These are phyloP conservation scores for Bombus haemorrhoidalis DNA, from an alignment of 1,140 invertebrate species.

Conservation along the genomic window DNA sequence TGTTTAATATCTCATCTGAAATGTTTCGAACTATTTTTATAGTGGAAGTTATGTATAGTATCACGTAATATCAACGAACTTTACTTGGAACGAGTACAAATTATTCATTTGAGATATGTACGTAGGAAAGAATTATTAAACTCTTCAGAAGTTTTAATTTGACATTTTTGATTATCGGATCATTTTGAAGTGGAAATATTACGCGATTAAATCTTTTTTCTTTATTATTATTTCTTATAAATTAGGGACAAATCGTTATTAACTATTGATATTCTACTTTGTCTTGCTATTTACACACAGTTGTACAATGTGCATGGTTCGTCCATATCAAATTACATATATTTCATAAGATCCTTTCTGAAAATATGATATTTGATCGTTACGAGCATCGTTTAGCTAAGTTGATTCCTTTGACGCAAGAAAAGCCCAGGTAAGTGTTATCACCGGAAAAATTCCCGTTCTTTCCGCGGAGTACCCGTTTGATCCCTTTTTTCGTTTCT, in stretches of 20 bases:
- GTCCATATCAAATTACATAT: background rate
- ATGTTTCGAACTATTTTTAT: background rate
- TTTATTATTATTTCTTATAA: too few relatives aligned
- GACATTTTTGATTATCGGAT: too few relatives aligned
- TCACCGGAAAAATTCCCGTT: slow-evolving; percentile 34
- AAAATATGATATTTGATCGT: background rate
- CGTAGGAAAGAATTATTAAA: too few relatives aligned
- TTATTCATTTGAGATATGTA: too few relatives aligned
- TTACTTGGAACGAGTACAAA: too few relatives aligned
- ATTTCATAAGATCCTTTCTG: background rate
- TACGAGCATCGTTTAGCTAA: slow-evolving; percentile 1
- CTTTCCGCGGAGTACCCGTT: background rate
- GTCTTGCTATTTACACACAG: too few relatives aligned
- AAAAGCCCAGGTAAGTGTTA: slow-evolving; percentile 16
- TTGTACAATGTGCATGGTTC: too few relatives aligned
- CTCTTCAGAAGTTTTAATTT: too few relatives aligned
- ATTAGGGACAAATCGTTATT: too few relatives aligned
- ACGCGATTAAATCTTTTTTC: too few relatives aligned
- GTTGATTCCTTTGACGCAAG: slow-evolving; percentile 14
- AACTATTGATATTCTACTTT: too few relatives aligned
- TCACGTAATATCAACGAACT: background rate
- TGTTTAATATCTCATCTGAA: background rate
- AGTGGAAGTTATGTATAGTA: background rate
- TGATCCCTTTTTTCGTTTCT: background rate
- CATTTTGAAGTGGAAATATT: too few relatives aligned